These are phyloP conservation scores for Zaprionus nigranus DNA, from an alignment of 1,140 invertebrate species.

Conservation along the genomic window DNA sequence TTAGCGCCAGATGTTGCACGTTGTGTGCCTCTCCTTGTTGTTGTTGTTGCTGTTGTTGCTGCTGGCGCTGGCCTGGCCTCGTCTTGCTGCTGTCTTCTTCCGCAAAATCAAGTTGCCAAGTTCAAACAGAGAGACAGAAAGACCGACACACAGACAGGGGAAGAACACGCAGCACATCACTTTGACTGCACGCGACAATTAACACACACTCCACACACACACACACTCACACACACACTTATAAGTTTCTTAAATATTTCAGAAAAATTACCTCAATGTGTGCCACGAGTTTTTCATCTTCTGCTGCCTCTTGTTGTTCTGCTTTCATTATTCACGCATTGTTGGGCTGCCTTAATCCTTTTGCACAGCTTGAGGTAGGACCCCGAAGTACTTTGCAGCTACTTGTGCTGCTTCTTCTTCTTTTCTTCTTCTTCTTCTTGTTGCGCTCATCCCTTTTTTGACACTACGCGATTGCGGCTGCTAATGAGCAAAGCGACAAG, in stretches of 20 bases:
- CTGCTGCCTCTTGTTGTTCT: constrained; percentile 8
- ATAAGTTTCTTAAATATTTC: constrained; percentile 66
- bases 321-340: constrained; percentile 53
- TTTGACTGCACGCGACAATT: constrained; percentile 60
- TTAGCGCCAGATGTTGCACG: constrained; percentile 82
- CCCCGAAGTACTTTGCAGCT: background rate
- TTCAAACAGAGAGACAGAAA: constrained; percentile 54
- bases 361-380: constrained; percentile 36
- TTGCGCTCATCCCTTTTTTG: background rate
- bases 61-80: constrained; percentile 19
- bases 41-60: constrained; percentile 37
- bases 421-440: background rate
- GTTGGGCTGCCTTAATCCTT: constrained; percentile 40
- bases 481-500: constrained; percentile 49
- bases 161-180: constrained; percentile 10
- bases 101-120: constrained; percentile 80
- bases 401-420: background rate
- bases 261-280: constrained; percentile 76
- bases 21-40: constrained; percentile 30
- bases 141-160: constrained; percentile 6
- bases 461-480: constrained; percentile 42
- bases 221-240: constrained; percentile 24
- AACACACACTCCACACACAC: constrained; percentile 40
- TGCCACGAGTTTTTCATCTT: constrained; percentile 28
- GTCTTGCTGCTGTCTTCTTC: constrained; percentile 51